Evolutionary conservation across 2,113 vertebrate genomes (phyloP).

Genomic region (Hypomesus transpacificus): DNA sequence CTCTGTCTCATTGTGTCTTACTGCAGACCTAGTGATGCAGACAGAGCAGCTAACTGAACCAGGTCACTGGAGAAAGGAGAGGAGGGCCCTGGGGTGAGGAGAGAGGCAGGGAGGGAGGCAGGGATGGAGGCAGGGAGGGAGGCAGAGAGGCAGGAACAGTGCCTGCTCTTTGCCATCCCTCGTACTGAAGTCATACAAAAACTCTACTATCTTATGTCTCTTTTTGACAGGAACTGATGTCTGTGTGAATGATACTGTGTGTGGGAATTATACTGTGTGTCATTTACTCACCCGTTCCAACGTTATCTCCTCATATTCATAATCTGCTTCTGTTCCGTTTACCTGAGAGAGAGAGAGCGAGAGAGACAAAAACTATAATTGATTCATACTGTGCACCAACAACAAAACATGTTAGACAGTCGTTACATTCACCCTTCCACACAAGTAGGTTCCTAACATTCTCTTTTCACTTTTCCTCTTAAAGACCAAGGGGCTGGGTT

Average conservation of each 20-base stretch:
- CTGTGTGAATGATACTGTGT: neutral
- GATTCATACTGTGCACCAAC: too few relatives aligned
- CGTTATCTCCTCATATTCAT: constrained; percentile 89
- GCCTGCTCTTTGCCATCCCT: neutral
- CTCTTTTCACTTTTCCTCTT: too few relatives aligned
- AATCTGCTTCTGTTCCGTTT: constrained; percentile 86
- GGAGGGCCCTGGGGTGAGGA: constrained; percentile 3
- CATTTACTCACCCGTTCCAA: constrained; percentile 79
- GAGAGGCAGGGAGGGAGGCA: neutral
- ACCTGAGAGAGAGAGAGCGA: constrained; percentile 66
- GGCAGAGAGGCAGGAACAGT: neutral
- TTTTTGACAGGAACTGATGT: neutral
- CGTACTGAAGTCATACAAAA: too few relatives aligned
- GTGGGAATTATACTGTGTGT: neutral
- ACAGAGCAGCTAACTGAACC: constrained; percentile 48
- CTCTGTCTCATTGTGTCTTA: constrained; percentile 45
- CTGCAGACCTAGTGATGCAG: constrained; percentile 60
- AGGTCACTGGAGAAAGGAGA: constrained; percentile 65
- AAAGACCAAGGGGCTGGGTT: too few relatives aligned
- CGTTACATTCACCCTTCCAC: too few relatives aligned
- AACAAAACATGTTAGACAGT: too few relatives aligned
- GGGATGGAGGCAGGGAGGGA: neutral
- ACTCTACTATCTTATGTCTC: neutral
- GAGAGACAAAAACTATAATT: neutral
- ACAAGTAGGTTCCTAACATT: too few relatives aligned